Conservation (phyloP, 2,113 vertebrate species). For the Variabilichromis moorii region DNA sequence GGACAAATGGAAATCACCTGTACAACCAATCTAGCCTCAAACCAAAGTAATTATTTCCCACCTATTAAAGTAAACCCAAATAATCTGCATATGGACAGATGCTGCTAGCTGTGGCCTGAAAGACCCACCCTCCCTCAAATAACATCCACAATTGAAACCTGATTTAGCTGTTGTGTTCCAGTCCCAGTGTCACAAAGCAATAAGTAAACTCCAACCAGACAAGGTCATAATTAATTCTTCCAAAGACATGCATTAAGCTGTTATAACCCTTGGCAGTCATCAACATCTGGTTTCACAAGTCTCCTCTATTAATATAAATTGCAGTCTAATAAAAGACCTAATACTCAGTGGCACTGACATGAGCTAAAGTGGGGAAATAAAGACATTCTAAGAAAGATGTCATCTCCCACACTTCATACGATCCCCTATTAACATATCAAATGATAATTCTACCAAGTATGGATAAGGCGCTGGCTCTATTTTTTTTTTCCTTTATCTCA, state of each 20-base stretch:
- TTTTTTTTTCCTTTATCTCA: constrained; percentile 21
- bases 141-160: not conserved
- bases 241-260: not conserved
- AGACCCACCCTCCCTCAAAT: not conserved
- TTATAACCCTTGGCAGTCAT: not conserved
- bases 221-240: not conserved
- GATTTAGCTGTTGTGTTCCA: not conserved
- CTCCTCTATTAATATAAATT: not conserved
- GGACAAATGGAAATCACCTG: not conserved
- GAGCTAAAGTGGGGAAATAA: constrained; percentile 28
- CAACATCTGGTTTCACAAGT: not conserved
- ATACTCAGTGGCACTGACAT: constrained; percentile 10
- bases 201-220: not conserved
- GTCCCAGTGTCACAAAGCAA: not conserved
- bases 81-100: not conserved
- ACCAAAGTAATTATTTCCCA: not conserved
- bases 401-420: constrained; percentile 31
- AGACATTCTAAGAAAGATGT: constrained; percentile 38
- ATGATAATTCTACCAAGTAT: constrained; percentile 62
- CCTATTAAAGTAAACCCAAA: not conserved
- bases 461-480: constrained; percentile 9
- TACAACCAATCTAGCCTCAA: not conserved
- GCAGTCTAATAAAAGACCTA: constrained; percentile 7
- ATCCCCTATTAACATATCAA: constrained; percentile 56
- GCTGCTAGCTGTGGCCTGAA: not conserved